A percentile compares a stretch with the other conserved stretches of the same genome.
Evolutionary conservation across 2,113 vertebrate genomes (phyloP).

Genomic region (Lates calcarifer): DNA sequence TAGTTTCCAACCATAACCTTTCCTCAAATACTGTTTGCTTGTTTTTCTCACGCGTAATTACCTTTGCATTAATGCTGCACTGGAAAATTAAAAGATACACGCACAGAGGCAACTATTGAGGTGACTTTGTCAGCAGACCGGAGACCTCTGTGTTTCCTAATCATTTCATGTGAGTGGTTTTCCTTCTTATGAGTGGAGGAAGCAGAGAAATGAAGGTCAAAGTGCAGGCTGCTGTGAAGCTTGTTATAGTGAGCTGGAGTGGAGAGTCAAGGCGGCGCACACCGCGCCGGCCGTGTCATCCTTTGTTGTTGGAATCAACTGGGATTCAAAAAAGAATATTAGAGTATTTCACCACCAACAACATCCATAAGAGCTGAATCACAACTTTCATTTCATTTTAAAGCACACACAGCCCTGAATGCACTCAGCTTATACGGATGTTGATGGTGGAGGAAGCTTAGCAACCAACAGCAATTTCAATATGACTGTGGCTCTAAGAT

Average conservation of each 20-base stretch:
- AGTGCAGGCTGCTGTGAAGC: not conserved
- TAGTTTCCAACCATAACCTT: conserved; percentile 72
- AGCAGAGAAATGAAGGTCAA: conserved; percentile 24
- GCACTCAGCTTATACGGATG: not conserved
- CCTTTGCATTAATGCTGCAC: conserved; percentile 57
- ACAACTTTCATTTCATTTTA: conserved; percentile 18
- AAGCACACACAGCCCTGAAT: not conserved
- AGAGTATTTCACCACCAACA: too few species aligned
- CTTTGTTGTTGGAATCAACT: conserved; percentile 13
- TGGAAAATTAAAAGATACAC: conserved; percentile 60
- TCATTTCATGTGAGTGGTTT: conserved; percentile 30
- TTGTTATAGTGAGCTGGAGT: conserved; percentile 7
- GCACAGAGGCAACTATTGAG: conserved; percentile 25
- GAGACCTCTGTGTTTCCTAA: conserved; percentile 30
- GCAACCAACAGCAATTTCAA: conserved; percentile 6
- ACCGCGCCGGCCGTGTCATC: not conserved
- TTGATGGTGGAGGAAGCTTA: not conserved
- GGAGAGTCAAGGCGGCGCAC: not conserved
- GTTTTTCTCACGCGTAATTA: conserved; percentile 73
- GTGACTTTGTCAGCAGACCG: conserved; percentile 60
- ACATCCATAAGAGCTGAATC: too few species aligned
- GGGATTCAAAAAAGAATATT: conserved; percentile 25
- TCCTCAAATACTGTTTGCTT: conserved; percentile 63
- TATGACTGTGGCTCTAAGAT: conserved; percentile 10
- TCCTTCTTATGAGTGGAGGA: conserved; percentile 5